Evolutionary conservation across 2,113 vertebrate species (phyloP).

Genomic region (rabbit (Oryctolagus cuniculus)): DNA sequence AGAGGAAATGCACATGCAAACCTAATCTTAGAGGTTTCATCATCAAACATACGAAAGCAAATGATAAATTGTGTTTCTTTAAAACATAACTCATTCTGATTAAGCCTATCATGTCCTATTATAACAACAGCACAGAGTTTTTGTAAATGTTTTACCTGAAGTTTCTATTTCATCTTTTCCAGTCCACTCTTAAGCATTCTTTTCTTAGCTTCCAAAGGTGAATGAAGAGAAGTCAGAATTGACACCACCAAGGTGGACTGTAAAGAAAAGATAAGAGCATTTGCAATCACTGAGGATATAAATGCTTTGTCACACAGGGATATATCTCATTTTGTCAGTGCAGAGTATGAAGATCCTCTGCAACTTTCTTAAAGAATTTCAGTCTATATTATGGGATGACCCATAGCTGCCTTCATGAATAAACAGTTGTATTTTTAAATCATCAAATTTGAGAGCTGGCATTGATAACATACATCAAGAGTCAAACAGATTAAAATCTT

Average conservation of each 20-base stretch:
- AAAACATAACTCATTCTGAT: not conserved
- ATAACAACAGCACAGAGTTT: not conserved
- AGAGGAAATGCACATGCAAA: too few species aligned
- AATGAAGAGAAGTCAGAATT: not conserved
- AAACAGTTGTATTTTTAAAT: not conserved
- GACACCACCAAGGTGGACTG: accelerated
- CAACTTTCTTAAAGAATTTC: not conserved
- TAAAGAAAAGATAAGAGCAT: too few species aligned
- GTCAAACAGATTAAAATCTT: not conserved
- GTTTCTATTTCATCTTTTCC: not conserved
- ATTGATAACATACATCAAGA: not conserved
- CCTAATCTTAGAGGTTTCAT: not conserved
- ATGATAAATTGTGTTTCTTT: not conserved
- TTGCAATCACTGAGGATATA: not conserved
- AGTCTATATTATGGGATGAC: not conserved
- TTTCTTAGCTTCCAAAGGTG: not conserved
- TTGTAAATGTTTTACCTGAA: not conserved
- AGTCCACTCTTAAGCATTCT: not conserved
- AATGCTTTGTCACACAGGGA: not conserved
- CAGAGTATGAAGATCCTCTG: not conserved
- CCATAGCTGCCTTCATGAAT: not conserved
- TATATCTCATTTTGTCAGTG: not conserved
- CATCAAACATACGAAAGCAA: not conserved
- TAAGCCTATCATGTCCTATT: not conserved
- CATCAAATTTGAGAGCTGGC: not conserved